phyloP scores from a whole-genome alignment of 2,888 invertebrate genomes.

The Gisinianus flammeolus region DNA sequence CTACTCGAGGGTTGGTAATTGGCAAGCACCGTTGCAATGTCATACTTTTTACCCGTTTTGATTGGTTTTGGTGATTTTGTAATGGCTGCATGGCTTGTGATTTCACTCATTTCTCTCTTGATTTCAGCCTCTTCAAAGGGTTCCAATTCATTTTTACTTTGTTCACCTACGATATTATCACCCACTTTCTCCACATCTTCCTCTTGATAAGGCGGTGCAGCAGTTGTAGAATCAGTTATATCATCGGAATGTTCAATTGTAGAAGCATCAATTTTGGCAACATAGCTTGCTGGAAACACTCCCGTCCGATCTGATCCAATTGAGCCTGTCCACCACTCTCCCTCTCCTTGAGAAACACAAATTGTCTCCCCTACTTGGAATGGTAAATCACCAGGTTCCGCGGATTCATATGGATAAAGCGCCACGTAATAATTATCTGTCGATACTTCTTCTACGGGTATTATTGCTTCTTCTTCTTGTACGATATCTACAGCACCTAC shows the following conservation, averaged over 20 bases:
- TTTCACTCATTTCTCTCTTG: conserved; percentile 56
- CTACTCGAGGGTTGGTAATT: conserved; percentile 79
- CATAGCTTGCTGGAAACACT: conserved; percentile 98
- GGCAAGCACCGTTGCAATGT: conserved; percentile 93
- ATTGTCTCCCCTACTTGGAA: conserved; percentile 87
- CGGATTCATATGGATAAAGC: conserved; percentile 86
- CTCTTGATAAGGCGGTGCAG: conserved; percentile 36
- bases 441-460: neutral
- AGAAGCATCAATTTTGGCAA: conserved; percentile 71
- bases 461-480: neutral
- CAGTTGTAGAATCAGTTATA: conserved; percentile 40
- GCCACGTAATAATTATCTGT: conserved; percentile 78
- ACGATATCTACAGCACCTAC: conserved; percentile 59
- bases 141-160: conserved; percentile 50
- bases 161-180: conserved; percentile 28
- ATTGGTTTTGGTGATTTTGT: conserved; percentile 56
- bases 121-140: conserved; percentile 58
- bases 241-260: conserved; percentile 33
- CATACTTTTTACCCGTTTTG: conserved; percentile 62
- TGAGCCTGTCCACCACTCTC: conserved; percentile 99
- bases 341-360: conserved; percentile 84
- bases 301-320: conserved; percentile 77
- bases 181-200: conserved; percentile 21
- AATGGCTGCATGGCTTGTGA: conserved; percentile 49
- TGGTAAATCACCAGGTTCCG: conserved; percentile 87